Base-by-base conservation (phyloP, 2,888 invertebrate species). In the Hesperia comma region DNA sequence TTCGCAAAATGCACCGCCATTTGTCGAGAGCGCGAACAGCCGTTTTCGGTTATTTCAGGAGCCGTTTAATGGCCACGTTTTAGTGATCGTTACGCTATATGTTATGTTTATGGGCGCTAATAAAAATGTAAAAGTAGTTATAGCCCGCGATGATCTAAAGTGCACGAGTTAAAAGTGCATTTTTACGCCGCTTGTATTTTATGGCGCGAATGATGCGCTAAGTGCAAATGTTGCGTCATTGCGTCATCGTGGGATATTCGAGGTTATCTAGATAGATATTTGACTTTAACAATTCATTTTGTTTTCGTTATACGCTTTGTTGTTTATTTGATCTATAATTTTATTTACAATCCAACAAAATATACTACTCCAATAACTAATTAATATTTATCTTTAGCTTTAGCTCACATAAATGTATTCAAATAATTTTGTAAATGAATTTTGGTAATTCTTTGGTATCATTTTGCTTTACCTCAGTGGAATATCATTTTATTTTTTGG, bases 41-140 rank as follows among this genome's bases (percentile, higher is more conserved):
- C 81, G 77, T 82, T 86, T 81, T 81, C 76, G 77, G 79, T 78
- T 86, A 84, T 86, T 85, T 85, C 79, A 79, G 80, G 82, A 82
- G 83, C 81, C 79, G 81, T 83, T 86, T 87, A 87, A 88, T 85
- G 82, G 79, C 72, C 77, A 78, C 78, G 78, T 81, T 87, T 87
- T 85, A 86, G 87, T 82, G 77, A 76, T 76, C 85, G 78, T 87
- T 88, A 72, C 70, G 75, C 72, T 75, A 76, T 78, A 77, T 71
- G 78, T 78, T 75, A 81, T 79, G 74, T 86, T 88, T 86, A 88
- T 85, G 82, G 79, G 61, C 61, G 72, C 73, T 77, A 83, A 83
- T 88, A 88, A 87, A 86, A 85, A 80, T 75, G 78, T 80, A 75
- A 79, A 79, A 77, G 77, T 77, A 76, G 75, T 74, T 74, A 41